phyloP scores from a whole-genome alignment of 2,113 vertebrate genomes.

The Choloepus hoffmanni region DNA sequence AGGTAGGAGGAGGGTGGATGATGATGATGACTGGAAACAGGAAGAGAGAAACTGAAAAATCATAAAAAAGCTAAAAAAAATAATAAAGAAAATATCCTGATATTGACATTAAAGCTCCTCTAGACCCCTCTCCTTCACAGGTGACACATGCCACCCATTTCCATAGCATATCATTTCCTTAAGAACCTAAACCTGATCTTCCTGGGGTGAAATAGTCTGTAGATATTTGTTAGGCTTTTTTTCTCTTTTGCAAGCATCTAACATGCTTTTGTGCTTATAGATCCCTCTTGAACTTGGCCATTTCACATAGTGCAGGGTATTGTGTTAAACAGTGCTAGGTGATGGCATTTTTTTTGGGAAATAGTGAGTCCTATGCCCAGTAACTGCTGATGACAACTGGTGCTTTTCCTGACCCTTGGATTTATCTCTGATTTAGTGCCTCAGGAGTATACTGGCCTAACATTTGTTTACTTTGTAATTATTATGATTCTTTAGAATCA shows the following conservation, averaged over 20 bases:
- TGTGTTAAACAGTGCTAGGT: not conserved
- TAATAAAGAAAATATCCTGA: not conserved
- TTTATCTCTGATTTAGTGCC: not conserved
- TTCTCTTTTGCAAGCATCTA: not conserved
- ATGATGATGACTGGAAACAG: not conserved
- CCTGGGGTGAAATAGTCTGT: not conserved
- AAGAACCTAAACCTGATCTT: not conserved
- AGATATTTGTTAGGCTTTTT: conserved; percentile 47
- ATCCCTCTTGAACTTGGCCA: conserved; percentile 34
- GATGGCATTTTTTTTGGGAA: not conserved
- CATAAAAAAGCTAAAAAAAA: not conserved
- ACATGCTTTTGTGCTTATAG: not conserved
- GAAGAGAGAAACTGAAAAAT: not conserved
- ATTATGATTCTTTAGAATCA: not conserved
- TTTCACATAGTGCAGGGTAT: not conserved
- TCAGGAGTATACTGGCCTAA: not conserved
- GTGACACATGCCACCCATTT: not conserved
- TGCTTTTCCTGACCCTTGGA: not conserved
- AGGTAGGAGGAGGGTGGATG: not conserved
- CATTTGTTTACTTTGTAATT: not conserved
- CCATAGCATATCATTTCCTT: not conserved
- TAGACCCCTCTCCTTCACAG: too few relatives aligned
- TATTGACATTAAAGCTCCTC: conserved; percentile 51
- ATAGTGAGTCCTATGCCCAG: not conserved
- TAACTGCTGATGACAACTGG: not conserved